These are phyloP conservation scores for Athetis lepigone DNA, from an alignment of 2,888 invertebrate genomes.

Conservation along the genomic window DNA sequence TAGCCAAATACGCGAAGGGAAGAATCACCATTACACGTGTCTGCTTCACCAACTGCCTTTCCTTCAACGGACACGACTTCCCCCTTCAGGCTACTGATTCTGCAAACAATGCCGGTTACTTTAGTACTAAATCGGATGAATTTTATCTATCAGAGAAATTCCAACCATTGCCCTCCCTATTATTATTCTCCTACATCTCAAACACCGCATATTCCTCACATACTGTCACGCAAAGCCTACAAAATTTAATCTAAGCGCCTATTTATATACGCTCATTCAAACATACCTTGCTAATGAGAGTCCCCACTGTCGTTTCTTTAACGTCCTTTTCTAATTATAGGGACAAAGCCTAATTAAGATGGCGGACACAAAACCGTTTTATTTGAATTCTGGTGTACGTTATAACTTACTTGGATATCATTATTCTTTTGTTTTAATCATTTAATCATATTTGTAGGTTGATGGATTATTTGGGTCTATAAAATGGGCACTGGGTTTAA, in stretches of 20 bases:
- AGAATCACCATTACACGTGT: too few relatives aligned
- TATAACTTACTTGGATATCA: neutral
- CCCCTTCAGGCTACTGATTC: too few relatives aligned
- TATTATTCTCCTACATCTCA: neutral
- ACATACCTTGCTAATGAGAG: conserved; percentile 46
- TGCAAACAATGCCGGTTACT: too few relatives aligned
- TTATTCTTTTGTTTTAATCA: too few relatives aligned
- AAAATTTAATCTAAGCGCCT: conserved; percentile 31
- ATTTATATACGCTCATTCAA: conserved; percentile 35
- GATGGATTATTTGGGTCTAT: too few relatives aligned
- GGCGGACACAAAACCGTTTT: conserved; percentile 8
- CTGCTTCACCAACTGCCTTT: too few relatives aligned
- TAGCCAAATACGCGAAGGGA: too few relatives aligned
- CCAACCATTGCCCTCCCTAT: neutral
- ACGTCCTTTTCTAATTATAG: conserved; percentile 43
- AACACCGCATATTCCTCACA: conserved; percentile 17
- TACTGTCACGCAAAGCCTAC: conserved; percentile 16
- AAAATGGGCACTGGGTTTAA: too few relatives aligned
- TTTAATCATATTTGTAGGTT: too few relatives aligned
- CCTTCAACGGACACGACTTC: too few relatives aligned
- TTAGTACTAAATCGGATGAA: too few relatives aligned
- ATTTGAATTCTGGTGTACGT: conserved; percentile 17
- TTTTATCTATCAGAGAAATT: too few relatives aligned
- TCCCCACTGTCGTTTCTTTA: conserved; percentile 36
- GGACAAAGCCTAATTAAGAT: conserved; percentile 41